phyloP scores from a whole-genome alignment of 2,113 vertebrate species.

The Taxidea taxus region DNA sequence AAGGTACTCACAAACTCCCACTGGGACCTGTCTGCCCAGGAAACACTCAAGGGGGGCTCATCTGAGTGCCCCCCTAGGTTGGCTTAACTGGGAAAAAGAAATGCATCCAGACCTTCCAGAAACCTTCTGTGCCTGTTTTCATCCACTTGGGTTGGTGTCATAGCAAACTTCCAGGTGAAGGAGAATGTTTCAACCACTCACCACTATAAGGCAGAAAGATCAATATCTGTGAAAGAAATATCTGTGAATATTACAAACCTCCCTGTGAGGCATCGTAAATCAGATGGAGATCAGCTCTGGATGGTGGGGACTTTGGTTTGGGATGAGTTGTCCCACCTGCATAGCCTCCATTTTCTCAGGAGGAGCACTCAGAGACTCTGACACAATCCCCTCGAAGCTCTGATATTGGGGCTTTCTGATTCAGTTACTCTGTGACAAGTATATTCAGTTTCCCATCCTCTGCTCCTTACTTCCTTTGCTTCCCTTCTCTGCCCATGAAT shows the following conservation, averaged over 20 bases:
- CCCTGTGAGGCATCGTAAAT: accelerated
- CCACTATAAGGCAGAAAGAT: background rate
- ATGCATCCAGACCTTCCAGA: background rate
- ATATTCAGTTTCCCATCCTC: background rate
- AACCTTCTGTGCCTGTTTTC: background rate
- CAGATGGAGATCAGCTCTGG: background rate
- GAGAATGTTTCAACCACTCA: background rate
- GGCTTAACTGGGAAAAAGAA: background rate
- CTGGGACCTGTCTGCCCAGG: background rate
- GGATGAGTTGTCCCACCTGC: background rate
- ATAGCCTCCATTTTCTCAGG: background rate
- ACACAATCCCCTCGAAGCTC: background rate
- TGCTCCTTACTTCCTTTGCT: background rate
- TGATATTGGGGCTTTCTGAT: background rate
- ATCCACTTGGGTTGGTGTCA: background rate
- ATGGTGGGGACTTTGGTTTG: background rate
- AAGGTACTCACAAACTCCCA: background rate
- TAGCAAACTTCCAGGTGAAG: background rate
- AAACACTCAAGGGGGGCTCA: background rate
- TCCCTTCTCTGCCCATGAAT: background rate
- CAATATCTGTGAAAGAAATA: background rate
- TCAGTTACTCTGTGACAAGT: background rate
- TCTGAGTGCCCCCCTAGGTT: too few relatives aligned
- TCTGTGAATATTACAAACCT: background rate
- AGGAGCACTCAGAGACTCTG: background rate